phyloP scores from a whole-genome alignment of 2,113 vertebrate species.

The Pollachius pollachius region DNA sequence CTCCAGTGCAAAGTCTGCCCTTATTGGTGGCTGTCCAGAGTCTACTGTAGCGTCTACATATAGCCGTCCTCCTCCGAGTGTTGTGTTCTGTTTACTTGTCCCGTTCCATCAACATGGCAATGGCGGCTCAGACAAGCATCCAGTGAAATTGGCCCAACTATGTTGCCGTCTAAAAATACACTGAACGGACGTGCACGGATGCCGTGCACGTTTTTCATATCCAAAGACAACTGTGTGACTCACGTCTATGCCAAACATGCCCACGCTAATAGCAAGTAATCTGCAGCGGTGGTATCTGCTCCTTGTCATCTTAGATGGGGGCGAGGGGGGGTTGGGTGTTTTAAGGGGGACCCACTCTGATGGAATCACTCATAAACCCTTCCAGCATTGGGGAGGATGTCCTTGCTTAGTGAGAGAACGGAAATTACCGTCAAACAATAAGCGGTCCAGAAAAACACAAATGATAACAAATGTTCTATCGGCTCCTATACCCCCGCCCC shows the following conservation, averaged over 20 bases:
- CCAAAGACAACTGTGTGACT: slow-evolving; percentile 58
- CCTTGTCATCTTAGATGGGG: slow-evolving; percentile 20
- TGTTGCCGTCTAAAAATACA: slow-evolving; percentile 50
- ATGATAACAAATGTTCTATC: no score
- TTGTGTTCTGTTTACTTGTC: slow-evolving; percentile 39
- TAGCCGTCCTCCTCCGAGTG: slow-evolving; percentile 32
- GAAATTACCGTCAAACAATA: no score
- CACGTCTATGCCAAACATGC: slow-evolving; percentile 52
- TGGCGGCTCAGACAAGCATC: slow-evolving; percentile 51
- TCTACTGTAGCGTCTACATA: slow-evolving; percentile 9
- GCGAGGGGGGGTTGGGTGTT: no score
- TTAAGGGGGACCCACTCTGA: no score
- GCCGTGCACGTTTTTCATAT: slow-evolving; percentile 42
- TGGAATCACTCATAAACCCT: no score
- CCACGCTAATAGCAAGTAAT: slow-evolving; percentile 55
- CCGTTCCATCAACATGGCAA: slow-evolving; percentile 27
- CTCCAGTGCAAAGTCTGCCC: neutral
- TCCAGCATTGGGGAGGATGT: no score
- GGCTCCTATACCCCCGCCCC: no score
- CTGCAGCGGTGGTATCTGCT: slow-evolving; percentile 43
- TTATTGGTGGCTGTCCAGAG: slow-evolving; percentile 28
- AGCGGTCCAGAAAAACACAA: no score
- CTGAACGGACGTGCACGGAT: neutral
- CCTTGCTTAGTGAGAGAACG: no score
- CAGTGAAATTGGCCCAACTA: slow-evolving; percentile 50